A percentile compares a stretch with the other conserved stretches of the same genome.
These are phyloP conservation scores for Eulacestoma nigropectus DNA, from an alignment of 2,113 vertebrate species.

Conservation along the genomic window DNA sequence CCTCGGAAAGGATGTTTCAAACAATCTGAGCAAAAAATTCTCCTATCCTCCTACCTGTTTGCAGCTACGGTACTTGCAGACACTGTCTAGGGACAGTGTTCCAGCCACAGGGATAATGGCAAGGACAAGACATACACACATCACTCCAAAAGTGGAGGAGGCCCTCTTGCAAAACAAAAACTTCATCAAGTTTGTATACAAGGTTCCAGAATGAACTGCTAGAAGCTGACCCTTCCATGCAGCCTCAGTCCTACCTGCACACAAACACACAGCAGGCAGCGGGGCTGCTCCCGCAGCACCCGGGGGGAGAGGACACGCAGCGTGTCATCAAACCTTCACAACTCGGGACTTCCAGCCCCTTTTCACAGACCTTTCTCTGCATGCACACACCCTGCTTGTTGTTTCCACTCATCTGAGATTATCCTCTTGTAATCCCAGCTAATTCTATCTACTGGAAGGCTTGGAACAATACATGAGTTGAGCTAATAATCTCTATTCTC, in stretches of 20 bases:
- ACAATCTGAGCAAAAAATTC: neutral
- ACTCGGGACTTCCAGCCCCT: neutral
- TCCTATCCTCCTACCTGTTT: neutral
- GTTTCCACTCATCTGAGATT: neutral
- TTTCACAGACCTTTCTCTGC: neutral
- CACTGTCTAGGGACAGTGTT: neutral
- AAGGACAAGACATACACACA: neutral
- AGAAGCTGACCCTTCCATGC: neutral
- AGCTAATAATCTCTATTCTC: neutral
- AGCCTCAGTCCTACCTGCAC: neutral
- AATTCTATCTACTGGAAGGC: neutral
- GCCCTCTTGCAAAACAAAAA: neutral
- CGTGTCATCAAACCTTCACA: accelerated
- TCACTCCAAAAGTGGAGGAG: neutral
- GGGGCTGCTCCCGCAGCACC: neutral
- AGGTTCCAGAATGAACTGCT: neutral
- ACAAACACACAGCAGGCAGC: neutral
- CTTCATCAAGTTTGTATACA: neutral
- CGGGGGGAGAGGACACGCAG: accelerated
- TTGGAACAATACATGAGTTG: neutral
- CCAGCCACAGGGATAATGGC: accelerated
- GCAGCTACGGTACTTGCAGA: neutral
- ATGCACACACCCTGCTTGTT: neutral
- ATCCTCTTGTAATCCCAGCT: neutral
- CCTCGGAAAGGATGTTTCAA: neutral